phyloP scores from a whole-genome alignment of 1,140 invertebrate species.

The Anagrus nilaparvatae region DNA sequence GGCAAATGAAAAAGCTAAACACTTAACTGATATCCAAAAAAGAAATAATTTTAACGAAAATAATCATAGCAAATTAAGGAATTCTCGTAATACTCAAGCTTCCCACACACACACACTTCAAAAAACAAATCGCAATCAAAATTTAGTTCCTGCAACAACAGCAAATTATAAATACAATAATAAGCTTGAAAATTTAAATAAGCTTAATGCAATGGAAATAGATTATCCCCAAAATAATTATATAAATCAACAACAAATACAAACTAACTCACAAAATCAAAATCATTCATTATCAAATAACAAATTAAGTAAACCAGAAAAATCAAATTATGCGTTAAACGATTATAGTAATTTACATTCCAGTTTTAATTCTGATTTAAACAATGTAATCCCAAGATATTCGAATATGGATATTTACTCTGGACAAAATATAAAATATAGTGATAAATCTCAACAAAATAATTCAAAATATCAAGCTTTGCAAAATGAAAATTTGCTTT shows the following conservation, averaged over 20 bases:
- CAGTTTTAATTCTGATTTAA: constrained; percentile 27
- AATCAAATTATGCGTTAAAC: constrained; percentile 26
- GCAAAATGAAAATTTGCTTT: constrained; percentile 21
- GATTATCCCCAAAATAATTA: constrained; percentile 35
- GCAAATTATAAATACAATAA: too few relatives aligned
- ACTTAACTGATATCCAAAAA: neutral
- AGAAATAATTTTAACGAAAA: neutral
- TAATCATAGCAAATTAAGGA: too few relatives aligned
- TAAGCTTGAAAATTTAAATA: constrained; percentile 33
- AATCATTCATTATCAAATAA: constrained; percentile 19
- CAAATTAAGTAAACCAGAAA: constrained; percentile 28
- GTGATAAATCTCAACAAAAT: constrained; percentile 27
- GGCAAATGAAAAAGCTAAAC: neutral
- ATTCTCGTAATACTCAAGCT: constrained; percentile 10
- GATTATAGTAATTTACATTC: constrained; percentile 32
- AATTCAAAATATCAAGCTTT: constrained; percentile 34
- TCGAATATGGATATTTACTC: constrained; percentile 28
- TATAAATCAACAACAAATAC: constrained; percentile 16
- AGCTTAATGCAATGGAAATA: constrained; percentile 31
- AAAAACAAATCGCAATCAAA: constrained; percentile 12
- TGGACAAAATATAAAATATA: constrained; percentile 32
- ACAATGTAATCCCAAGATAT: constrained; percentile 21
- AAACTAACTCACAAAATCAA: constrained; percentile 12
- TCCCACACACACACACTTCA: constrained; percentile 7
- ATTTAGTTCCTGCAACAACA: neutral